Base-by-base conservation (phyloP, 2,888 invertebrate species). In the Drosophila falleni region DNA sequence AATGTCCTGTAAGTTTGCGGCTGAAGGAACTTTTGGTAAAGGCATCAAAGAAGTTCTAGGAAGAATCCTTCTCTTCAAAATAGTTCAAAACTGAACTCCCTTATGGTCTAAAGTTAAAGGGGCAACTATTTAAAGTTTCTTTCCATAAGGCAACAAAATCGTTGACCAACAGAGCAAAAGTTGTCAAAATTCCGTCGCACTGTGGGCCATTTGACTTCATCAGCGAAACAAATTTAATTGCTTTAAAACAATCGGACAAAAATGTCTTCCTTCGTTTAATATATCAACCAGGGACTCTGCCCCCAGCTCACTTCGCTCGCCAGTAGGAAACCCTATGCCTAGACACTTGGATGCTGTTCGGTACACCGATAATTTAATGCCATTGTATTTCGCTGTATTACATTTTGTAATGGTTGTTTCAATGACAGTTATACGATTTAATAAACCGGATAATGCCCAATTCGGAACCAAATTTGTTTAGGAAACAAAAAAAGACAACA, bases 81-180 rank as follows among this genome's bases (percentile, higher is more conserved):
- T 81, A 72, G 78, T 79, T 84, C 23, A n/a, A 51, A 76, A 72
- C 72, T 76, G 16, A 75, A 56, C 68, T 42, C 70, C 44, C 54
- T 42, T 50, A 59, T 69, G 44, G 37, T 11, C 5, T 15, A 33
- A 33, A 49, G 49, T 74, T 56, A 58, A 56, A 58, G 81, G 58
- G 26, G 19, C 54, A 85, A 81, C 82, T 85, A 79, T 79, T 85
- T 41, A 35, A 79, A 79, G 82, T 78, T 74, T 76, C 60, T 46
- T 50, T 47, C 42, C 78, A 71, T 64, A 71, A 71, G 56, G 54
- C 56, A 62, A 54, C 78, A 80, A 78, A 65, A 64, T 69, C 61
- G 51, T 41, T 23, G 53, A 35, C 23, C 23, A 67, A 55, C 49
- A 50, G 10, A 26, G 42, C 39, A 62, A 70, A 72, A 75, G 42